Evolutionary conservation across 2,888 invertebrate genomes (phyloP).

Genomic region (Ophion costatus): DNA sequence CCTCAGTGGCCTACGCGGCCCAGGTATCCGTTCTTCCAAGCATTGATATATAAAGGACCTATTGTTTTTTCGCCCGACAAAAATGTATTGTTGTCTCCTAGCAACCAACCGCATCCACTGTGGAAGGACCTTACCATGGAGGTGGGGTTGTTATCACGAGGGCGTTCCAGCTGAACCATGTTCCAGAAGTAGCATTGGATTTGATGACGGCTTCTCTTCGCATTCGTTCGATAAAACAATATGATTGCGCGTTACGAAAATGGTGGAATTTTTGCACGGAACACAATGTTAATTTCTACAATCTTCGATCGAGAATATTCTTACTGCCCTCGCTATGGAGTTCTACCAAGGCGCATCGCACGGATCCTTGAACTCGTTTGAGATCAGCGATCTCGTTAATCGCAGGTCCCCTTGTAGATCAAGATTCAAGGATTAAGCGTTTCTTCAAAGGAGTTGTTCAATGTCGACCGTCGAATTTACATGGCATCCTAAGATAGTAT

Average conservation of each 20-base stretch:
- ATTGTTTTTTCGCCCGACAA: conserved; percentile 8
- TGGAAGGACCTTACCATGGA: conserved; percentile 36
- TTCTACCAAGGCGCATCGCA: too few relatives aligned
- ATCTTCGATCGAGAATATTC: conserved; percentile 29
- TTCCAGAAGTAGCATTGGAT: conserved; percentile 32
- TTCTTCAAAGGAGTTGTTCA: too few relatives aligned
- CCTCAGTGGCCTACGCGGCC: conserved; percentile 58
- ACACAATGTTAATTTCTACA: conserved; percentile 22
- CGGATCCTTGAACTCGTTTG: too few relatives aligned
- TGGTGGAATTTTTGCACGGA: conserved; percentile 31
- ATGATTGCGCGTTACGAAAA: conserved; percentile 50
- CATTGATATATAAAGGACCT: not conserved
- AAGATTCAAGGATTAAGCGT: too few relatives aligned
- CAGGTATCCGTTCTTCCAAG: conserved; percentile 16
- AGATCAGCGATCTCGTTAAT: too few relatives aligned
- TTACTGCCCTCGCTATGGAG: too few relatives aligned
- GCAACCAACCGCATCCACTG: conserved; percentile 14
- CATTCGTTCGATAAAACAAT: too few relatives aligned
- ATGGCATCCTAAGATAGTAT: too few relatives aligned
- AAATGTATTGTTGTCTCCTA: not conserved
- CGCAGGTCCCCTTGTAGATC: too few relatives aligned
- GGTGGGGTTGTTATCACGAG: conserved; percentile 45
- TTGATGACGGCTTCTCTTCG: conserved; percentile 49
- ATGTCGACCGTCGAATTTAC: too few relatives aligned
- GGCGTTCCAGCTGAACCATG: conserved; percentile 15